Base-by-base conservation (phyloP, 2,113 vertebrate species). In the Tetrax tetrax region DNA sequence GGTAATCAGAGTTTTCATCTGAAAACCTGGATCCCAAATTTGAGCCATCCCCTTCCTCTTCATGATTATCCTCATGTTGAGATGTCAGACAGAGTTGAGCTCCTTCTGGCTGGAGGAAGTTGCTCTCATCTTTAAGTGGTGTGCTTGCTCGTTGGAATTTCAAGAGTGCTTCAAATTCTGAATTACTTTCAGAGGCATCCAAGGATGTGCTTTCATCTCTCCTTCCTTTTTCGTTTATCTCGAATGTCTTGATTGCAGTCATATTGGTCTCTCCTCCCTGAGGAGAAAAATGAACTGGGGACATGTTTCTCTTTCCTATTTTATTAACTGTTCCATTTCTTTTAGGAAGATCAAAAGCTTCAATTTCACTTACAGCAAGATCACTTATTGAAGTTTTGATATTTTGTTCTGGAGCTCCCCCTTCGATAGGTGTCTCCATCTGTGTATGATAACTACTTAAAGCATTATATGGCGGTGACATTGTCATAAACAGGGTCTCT, bases 11-110 rank as follows among this genome's bases (percentile, higher is more conserved):
- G 77, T 96, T 98, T 95, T 92, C 89, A 35, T 92, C 83, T 45
- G 95, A 98, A 97, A 96, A 88, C 47, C 72, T 94, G 48, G 87
- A 97, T 53, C 97, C 92, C 71, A 95, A 95, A 54, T 93, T 87
- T 76, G 77, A 94, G 60, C 57, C 54, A 7, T 66, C 80, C 35
- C 43, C 77, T 83, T 94, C 64, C 10, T 97, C 96, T 79, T 94
- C 83, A 10, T 95, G 72, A 23, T 60, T 64, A n/a, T 59, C n/a
- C 22, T 94, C 38, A 70, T 45, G 33, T 33, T 28, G 57, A 16
- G 54, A 71, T 24, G 51, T 57, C 18, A 74, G 29, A 31, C 64
- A 60, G 48, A 91, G 37, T 41, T 92, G 75, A 68, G 83, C 14
- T 74, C 28, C 78, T 74, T 75, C 97, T 60, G 38, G 60, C 76